Base-by-base conservation (phyloP, 2,888 invertebrate genomes). In the Nemotelus nigrinus region DNA sequence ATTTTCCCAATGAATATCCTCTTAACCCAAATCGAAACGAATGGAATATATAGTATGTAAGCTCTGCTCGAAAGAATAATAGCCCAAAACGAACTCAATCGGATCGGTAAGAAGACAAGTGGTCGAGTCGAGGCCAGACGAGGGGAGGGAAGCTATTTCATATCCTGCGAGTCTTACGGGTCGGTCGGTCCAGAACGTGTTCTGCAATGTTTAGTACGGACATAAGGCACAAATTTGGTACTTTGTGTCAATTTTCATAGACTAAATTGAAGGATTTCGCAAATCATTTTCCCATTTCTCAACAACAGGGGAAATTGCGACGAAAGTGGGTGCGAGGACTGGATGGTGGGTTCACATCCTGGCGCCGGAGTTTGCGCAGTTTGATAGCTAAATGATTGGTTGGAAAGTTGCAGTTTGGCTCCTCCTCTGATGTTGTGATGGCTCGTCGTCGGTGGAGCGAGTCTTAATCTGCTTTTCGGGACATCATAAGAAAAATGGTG, bases 191-290 rank as follows among this genome's bases (percentile, higher is more conserved):
- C 3, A 41, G 43, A 41, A 70, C 3, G 50, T 74, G 60, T 48
- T 74, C 7, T 48, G 63, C 74, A 74, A 74, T 74, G 63, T 25
- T 25, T 63, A 44, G 60, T 43, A 43, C 64, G 48, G 5, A 57
- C 76, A 76, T 76, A 76, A 76, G 67, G 48, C 67, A 77, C 68
- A 74, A 79, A 77, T 77, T 77, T 75, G 58, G 64, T 71, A 77
- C 75, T 79, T 77, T 79, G 58, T 79, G 79, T 76, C 79, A 79
- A 79, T 79, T 79, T 79, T 77, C 77, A 48, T 77, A 77, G 63
- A 74, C 60, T 47, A 79, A 79, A 77, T 79, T 75, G 75, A 55
- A 57, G 75, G 70, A 57, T 79, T 77, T 77, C 64, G 75, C 41
- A 58, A 70, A 77, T 77, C 77, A 58, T 77, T 60, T 77, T 60